Conservation (phyloP, 2,113 vertebrate genomes). For the Albula goreensis region DNA sequence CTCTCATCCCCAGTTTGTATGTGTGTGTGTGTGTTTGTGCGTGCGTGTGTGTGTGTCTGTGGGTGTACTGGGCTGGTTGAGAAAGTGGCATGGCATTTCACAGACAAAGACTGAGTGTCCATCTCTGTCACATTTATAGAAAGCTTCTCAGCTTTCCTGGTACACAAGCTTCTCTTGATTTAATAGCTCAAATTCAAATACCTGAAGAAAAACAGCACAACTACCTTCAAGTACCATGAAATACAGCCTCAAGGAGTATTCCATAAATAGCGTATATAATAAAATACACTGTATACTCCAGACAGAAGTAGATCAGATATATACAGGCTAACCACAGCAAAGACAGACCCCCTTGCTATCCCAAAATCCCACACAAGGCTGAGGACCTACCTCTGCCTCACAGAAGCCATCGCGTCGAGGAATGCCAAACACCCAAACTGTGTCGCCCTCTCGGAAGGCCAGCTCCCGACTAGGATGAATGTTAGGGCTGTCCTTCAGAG, state of each 20-base stretch:
- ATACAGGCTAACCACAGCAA: neutral
- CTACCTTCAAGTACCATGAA: too few species aligned
- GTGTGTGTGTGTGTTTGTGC: too few species aligned
- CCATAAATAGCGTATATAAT: neutral
- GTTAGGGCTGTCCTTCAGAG: slow-evolving; percentile 39
- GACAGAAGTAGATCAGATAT: neutral
- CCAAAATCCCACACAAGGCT: slow-evolving; percentile 23
- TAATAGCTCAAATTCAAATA: too few species aligned
- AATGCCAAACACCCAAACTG: slow-evolving; percentile 37
- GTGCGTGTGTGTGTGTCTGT: neutral
- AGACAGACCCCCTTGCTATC: neutral
- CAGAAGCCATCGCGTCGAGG: slow-evolving; percentile 35
- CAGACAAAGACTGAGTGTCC: too few species aligned
- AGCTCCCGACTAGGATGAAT: slow-evolving; percentile 51
- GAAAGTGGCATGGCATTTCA: too few species aligned
- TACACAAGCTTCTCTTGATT: too few species aligned
- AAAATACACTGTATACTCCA: neutral
- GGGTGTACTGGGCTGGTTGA: neutral
- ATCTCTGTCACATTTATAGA: too few species aligned
- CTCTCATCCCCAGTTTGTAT: neutral
- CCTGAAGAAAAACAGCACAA: too few species aligned
- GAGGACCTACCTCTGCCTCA: slow-evolving; percentile 47
- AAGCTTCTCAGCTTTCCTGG: too few species aligned
- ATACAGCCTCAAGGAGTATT: too few species aligned
- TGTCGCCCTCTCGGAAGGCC: slow-evolving; percentile 26